Percentiles rank a stretch among this genome's conserved stretches.
phyloP scores from a whole-genome alignment of 2,888 invertebrate species.

The Strigamia transsilvanica region DNA sequence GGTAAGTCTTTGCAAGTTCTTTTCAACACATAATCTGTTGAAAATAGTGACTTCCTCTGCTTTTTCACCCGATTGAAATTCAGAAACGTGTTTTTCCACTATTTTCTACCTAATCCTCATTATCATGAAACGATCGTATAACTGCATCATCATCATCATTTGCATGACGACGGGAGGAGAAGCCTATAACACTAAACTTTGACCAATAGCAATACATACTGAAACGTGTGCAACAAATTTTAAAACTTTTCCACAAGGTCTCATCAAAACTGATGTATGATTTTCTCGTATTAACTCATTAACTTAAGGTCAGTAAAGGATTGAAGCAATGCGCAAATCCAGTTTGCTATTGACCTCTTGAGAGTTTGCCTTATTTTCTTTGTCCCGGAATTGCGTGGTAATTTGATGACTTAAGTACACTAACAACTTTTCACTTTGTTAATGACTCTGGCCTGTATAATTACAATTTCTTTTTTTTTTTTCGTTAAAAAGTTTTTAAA shows the following conservation, averaged over 20 bases:
- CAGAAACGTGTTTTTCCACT: conserved; percentile 43
- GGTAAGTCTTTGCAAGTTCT: neutral
- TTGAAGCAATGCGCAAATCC: neutral
- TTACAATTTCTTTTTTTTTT: neutral
- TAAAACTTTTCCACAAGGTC: neutral
- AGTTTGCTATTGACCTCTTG: conserved; percentile 39
- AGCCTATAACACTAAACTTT: conserved; percentile 33
- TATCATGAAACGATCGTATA: conserved; percentile 33
- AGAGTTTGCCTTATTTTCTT: conserved; percentile 11
- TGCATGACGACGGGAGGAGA: neutral
- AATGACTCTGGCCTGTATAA: neutral
- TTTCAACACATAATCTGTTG: conserved; percentile 12
- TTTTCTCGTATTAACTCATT: conserved; percentile 42
- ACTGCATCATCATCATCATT: conserved; percentile 18
- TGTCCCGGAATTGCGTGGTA: conserved; percentile 1
- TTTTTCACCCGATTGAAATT: conserved; percentile 32
- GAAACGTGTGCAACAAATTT: neutral
- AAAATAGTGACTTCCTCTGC: neutral
- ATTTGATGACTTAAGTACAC: conserved; percentile 41
- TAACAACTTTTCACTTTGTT: conserved; percentile 47
- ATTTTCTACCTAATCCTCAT: conserved; percentile 41
- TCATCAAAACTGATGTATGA: conserved; percentile 23
- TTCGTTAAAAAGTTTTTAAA: neutral
- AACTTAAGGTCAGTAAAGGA: conserved; percentile 21
- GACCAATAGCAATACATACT: neutral